phyloP scores from a whole-genome alignment of 2,888 invertebrate species.

The Trissoscelio sp. region DNA sequence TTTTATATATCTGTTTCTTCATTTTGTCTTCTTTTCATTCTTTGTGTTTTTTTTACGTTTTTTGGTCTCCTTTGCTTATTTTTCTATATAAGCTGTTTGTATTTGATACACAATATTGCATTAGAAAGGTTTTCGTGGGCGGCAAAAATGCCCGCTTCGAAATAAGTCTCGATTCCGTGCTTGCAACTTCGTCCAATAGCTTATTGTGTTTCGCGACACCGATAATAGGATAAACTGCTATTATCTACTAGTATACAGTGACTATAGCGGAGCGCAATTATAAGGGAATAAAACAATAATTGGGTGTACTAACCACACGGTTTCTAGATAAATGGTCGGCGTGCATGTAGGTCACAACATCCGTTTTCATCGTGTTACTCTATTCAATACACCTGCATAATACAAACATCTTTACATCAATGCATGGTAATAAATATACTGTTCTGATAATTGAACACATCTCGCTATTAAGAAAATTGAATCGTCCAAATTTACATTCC shows the following conservation, averaged over 20 bases:
- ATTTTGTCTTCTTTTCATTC: background rate
- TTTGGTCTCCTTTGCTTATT: too few species aligned
- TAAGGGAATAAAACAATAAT: conserved; percentile 58
- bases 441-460: conserved; percentile 12
- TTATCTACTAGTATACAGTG: conserved; percentile 41
- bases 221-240: conserved; percentile 54
- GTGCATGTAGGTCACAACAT: conserved; percentile 43
- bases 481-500: background rate
- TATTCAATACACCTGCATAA: conserved; percentile 24
- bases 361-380: conserved; percentile 19
- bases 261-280: conserved; percentile 43
- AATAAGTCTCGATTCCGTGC: conserved; percentile 21
- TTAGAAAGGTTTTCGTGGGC: background rate
- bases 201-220: conserved; percentile 31
- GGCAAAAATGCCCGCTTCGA: background rate
- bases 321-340: conserved; percentile 46
- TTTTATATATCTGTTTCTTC: background rate
- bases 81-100: conserved; percentile 2
- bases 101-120: background rate
- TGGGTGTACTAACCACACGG: conserved; percentile 49
- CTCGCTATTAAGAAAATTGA: conserved; percentile 14
- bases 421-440: conserved; percentile 20
- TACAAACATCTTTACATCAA: conserved; percentile 43
- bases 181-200: conserved; percentile 23
- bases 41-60: background rate